Conservation (phyloP, 2,888 invertebrate species). For the Cantharis rufa region DNA sequence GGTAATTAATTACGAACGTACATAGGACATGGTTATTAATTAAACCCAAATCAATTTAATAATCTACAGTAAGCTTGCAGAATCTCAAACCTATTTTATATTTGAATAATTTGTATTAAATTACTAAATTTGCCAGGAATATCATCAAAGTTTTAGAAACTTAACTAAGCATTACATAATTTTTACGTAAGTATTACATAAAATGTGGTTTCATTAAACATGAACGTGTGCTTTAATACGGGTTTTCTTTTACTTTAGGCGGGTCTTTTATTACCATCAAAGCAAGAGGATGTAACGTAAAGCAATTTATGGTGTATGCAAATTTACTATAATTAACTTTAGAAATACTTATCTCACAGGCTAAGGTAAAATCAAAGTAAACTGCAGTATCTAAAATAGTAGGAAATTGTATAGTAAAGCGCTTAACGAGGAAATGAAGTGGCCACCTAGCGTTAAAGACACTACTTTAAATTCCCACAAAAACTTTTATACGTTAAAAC, state of each 20-base stretch:
- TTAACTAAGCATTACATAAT: background rate
- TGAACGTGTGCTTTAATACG: background rate
- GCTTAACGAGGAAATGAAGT: constrained; percentile 41
- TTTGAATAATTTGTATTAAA: constrained; percentile 13
- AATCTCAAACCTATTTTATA: constrained; percentile 12
- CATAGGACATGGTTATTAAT: constrained; percentile 10
- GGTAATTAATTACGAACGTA: background rate
- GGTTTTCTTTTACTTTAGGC: background rate
- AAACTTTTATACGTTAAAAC: background rate
- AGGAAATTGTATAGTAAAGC: constrained; percentile 41
- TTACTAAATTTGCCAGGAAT: constrained; percentile 8
- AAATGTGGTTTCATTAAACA: background rate
- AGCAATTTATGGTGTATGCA: constrained; percentile 7
- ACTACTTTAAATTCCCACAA: constrained; percentile 7
- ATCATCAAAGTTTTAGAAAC: constrained; percentile 11
- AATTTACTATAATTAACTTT: constrained; percentile 18
- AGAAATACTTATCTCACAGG: constrained; percentile 7
- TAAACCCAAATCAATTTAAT: constrained; percentile 12
- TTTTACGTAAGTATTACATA: background rate
- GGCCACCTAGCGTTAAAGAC: constrained; percentile 34
- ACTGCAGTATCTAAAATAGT: constrained; percentile 25
- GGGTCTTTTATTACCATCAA: background rate
- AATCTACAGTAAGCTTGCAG: constrained; percentile 12
- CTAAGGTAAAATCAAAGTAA: constrained; percentile 17
- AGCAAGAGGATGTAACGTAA: background rate